Evolutionary conservation across 2,113 vertebrate species (phyloP), one percentile per base, ranked within the genome.

Genomic region (Henicopernis longicauda): DNA sequence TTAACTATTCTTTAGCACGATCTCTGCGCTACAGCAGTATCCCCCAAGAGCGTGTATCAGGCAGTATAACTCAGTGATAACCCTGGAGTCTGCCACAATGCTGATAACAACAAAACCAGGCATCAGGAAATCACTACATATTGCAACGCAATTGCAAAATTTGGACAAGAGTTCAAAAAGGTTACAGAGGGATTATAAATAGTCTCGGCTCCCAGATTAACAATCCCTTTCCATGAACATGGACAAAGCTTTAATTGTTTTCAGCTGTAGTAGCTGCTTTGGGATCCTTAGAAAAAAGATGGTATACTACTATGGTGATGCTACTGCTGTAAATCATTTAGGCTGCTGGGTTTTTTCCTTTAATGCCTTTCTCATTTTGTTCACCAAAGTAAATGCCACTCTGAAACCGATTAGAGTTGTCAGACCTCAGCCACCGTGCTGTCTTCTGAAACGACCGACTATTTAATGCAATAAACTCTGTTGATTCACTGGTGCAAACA

Each of bases 21-120:
- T 55, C 40, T 54, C 66, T 2, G 0, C 3, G 0, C 16, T 21
- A 8, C 15, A 23, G 40, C 19, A 11, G 8, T 6, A 9, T 22
- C 12, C 9, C n/a, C 34, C 22, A 0, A 4, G 58, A 44, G 18
- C 0, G 0, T 20, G 23, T 5, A 1, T 22, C 16, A 2, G 3
- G 3, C 13, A 8, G 20, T 6, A 13, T 47, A 70, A 26, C 38
- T n/a, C 38, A 0, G 36, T 3, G 55, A 21, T 66, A 22, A 5
- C 19, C 29, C 45, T 25, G 62, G 62, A 52, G 23, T 19, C 8
- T 17, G 0, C 5, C 44, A 2, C 7, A 4, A 6, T 1, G n/a
- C 71, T 80, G 74, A 5, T n/a, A 31, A 44, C 7, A 13, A 34
- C 21, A 40, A n/a, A 27, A 7, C 4, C 10, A 54, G 18, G 18